Conservation (phyloP, 2,888 invertebrate genomes). For the Caenorhabditis macrosperma region DNA sequence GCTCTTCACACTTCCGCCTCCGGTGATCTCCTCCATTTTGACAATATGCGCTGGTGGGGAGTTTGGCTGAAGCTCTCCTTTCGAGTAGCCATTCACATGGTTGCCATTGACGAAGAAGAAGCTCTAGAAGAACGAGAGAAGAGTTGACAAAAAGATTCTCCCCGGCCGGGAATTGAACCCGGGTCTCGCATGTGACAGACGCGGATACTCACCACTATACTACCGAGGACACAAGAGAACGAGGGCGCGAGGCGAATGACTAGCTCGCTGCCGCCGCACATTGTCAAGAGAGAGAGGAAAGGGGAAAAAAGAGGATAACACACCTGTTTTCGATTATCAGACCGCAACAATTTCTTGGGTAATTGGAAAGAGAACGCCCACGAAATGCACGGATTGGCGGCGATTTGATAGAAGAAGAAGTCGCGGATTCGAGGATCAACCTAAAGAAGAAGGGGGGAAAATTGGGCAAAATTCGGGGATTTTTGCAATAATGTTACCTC, state of each 20-base stretch:
- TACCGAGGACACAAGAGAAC: constrained; percentile 61
- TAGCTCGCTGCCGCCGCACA: background rate
- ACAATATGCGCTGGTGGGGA: constrained; percentile 68
- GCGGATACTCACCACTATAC: constrained; percentile 72
- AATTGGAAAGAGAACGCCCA: constrained; percentile 76
- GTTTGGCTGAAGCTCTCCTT: constrained; percentile 35
- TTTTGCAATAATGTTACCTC: constrained; percentile 54
- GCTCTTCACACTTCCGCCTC: constrained; percentile 57
- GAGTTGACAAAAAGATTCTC: constrained; percentile 41
- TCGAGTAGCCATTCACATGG: constrained; percentile 46
- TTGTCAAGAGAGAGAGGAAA: background rate
- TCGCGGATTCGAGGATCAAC: constrained; percentile 69
- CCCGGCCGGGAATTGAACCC: constrained; percentile 73
- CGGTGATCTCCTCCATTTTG: constrained; percentile 72
- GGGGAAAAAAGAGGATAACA: background rate
- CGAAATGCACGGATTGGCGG: constrained; percentile 68
- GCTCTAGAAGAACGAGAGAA: constrained; percentile 28
- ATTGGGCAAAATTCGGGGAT: background rate
- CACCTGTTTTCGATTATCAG: constrained; percentile 55
- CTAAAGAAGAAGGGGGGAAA: constrained; percentile 41
- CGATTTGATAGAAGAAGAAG: constrained; percentile 73
- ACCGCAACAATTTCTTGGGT: constrained; percentile 57
- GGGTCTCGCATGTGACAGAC: constrained; percentile 73
- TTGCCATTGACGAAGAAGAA: constrained; percentile 60
- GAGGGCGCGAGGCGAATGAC: background rate